A percentile compares a stretch with the other conserved stretches of the same genome.
Evolutionary conservation across 2,888 invertebrate species (phyloP).

Genomic region (Malthinus flaveolus): DNA sequence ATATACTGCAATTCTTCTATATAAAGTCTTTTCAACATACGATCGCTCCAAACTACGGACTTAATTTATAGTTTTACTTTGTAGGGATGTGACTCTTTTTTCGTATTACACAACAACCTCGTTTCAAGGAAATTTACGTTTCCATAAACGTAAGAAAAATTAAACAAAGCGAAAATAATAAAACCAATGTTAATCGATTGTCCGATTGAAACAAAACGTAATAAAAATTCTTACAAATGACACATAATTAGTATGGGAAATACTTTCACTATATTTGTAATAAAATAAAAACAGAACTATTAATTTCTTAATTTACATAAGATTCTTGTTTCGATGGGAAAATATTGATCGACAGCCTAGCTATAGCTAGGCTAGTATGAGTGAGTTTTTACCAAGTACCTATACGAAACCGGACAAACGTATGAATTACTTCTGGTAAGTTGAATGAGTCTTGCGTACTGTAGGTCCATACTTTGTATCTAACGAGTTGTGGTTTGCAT

Average conservation of each 20-base stretch:
- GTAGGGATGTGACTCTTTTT: constrained; percentile 16
- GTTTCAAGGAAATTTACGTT: constrained; percentile 14
- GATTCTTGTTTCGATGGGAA: constrained; percentile 9
- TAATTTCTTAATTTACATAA: constrained; percentile 1
- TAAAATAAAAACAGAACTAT: neutral
- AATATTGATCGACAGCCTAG: neutral
- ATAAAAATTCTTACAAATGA: neutral
- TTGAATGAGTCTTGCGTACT: constrained; percentile 1
- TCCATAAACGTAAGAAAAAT: constrained; percentile 21
- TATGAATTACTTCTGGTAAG: constrained; percentile 9
- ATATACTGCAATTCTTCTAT: constrained; percentile 17
- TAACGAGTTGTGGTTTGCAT: constrained; percentile 13
- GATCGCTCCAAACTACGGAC: constrained; percentile 19
- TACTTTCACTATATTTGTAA: constrained; percentile 6
- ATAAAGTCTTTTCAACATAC: constrained; percentile 21
- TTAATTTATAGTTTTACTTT: constrained; percentile 21
- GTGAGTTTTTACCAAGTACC: constrained; percentile 10
- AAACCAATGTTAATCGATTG: too few relatives aligned
- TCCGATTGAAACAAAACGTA: too few relatives aligned
- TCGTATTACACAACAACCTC: constrained; percentile 5
- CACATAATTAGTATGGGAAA: constrained; percentile 1
- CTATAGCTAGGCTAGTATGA: neutral
- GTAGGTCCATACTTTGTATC: neutral
- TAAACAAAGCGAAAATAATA: neutral
- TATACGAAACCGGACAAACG: constrained; percentile 13